A percentile compares a stretch with the other conserved stretches of the same genome.
Conservation (phyloP, 2,113 vertebrate genomes). For the Colaptes auratus region DNA sequence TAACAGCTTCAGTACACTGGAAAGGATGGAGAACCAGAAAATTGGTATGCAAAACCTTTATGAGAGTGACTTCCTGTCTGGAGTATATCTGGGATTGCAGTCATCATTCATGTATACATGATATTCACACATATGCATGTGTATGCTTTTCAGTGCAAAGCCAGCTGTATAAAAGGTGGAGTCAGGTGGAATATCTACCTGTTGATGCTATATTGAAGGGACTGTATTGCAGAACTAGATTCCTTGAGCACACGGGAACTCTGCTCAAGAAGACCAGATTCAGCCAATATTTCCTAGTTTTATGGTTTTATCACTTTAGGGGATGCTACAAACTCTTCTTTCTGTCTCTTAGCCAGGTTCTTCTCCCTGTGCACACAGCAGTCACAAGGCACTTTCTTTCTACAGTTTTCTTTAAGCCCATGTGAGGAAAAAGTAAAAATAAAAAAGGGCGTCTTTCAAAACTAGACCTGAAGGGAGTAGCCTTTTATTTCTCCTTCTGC, state of each 20-base stretch:
- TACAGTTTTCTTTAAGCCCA: not conserved
- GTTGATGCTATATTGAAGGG: not conserved
- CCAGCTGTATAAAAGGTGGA: not conserved
- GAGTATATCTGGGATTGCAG: not conserved
- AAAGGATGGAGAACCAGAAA: not conserved
- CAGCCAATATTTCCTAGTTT: not conserved
- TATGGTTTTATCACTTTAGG: not conserved
- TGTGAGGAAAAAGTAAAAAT: not conserved
- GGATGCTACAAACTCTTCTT: not conserved
- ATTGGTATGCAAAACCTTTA: not conserved
- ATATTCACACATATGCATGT: fast-evolving
- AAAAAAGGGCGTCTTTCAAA: not conserved
- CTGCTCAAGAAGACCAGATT: not conserved
- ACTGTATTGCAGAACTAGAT: not conserved
- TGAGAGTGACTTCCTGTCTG: not conserved
- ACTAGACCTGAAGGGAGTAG: not conserved
- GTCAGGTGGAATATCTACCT: not conserved
- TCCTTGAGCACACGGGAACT: not conserved
- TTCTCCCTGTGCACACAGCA: not conserved
- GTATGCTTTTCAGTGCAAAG: not conserved
- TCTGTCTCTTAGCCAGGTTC: not conserved
- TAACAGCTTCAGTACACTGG: not conserved
- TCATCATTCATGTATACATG: not conserved
- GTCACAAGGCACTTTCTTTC: not conserved
- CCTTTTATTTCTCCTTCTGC: not conserved